Conservation (phyloP, 2,888 invertebrate genomes). For the Tenthredo mesomela region DNA sequence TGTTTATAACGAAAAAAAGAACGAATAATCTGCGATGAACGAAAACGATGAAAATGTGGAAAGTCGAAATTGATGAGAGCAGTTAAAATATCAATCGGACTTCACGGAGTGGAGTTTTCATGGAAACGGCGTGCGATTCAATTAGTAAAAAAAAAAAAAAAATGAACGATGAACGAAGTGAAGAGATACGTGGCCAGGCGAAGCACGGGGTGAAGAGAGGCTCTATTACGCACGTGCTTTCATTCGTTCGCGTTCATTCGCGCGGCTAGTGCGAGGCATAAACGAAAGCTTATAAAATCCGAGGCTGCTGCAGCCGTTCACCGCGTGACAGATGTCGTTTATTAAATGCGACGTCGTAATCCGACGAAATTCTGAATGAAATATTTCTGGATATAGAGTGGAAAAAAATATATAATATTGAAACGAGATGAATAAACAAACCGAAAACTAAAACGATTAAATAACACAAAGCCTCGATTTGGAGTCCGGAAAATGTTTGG, state of each 20-base stretch:
- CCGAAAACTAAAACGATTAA: neutral
- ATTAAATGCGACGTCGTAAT: conserved; percentile 66
- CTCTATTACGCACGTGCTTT: conserved; percentile 66
- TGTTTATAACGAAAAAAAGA: too few relatives aligned
- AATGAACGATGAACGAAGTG: conserved; percentile 62
- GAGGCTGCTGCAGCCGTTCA: conserved; percentile 69
- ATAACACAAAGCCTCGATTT: neutral
- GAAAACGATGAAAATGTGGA: neutral
- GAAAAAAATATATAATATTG: neutral
- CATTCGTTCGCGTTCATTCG: conserved; percentile 57
- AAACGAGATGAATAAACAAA: neutral
- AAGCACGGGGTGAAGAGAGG: conserved; percentile 57
- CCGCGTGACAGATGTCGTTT: conserved; percentile 77
- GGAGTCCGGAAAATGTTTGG: neutral
- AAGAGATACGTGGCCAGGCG: conserved; percentile 27
- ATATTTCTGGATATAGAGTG: neutral
- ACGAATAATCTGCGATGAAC: neutral
- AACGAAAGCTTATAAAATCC: conserved; percentile 75
- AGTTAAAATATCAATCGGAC: conserved; percentile 30
- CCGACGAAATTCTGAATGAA: neutral
- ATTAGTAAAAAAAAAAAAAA: conserved; percentile 54
- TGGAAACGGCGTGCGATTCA: conserved; percentile 57
- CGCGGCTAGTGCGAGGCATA: conserved; percentile 76
- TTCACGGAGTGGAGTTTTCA: neutral
- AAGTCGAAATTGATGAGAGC: neutral